Evolutionary conservation across 2,888 invertebrate species (phyloP).

Genomic region (Eupithecia inturbata): DNA sequence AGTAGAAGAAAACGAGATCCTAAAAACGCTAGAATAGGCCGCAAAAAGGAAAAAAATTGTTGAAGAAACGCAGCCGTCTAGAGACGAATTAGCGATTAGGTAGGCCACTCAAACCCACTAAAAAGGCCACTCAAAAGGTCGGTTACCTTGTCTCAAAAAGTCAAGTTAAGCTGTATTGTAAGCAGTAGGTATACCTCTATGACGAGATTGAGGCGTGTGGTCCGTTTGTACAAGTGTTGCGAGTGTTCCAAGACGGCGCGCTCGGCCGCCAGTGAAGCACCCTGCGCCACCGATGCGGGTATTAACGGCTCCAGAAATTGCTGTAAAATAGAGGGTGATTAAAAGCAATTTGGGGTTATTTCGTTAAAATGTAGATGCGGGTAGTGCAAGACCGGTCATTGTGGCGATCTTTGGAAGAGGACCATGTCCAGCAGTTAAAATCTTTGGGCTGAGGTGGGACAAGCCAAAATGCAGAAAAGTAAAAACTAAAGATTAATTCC

Average conservation of each 20-base stretch:
- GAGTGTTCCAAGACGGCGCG: slow-evolving; percentile 66
- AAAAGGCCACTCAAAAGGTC: too few relatives aligned
- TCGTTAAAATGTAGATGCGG: too few relatives aligned
- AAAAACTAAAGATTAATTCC: too few relatives aligned
- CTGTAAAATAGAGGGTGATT: slow-evolving; percentile 53
- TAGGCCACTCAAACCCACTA: too few relatives aligned
- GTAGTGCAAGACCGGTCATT: too few relatives aligned
- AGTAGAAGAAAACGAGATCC: neutral
- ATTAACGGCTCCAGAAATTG: slow-evolving; percentile 84
- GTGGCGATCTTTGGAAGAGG: too few relatives aligned
- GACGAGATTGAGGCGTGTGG: slow-evolving; percentile 84
- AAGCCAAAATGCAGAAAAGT: too few relatives aligned
- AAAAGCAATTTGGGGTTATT: too few relatives aligned
- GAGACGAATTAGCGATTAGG: neutral
- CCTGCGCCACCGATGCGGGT: slow-evolving; percentile 57
- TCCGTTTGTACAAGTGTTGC: slow-evolving; percentile 70
- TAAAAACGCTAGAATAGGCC: neutral
- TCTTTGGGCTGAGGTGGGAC: too few relatives aligned
- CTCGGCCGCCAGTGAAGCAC: slow-evolving; percentile 68
- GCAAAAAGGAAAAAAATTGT: neutral
- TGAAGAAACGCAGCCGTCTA: neutral
- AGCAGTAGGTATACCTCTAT: slow-evolving; percentile 73
- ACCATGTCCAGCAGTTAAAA: too few relatives aligned
- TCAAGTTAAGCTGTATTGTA: neutral
- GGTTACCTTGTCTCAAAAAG: neutral